Percentiles rank a stretch among this genome's conserved stretches.
Evolutionary conservation across 2,797 vertebrate species (phyloP).

Genomic region (Arctocebus calabarensis): DNA sequence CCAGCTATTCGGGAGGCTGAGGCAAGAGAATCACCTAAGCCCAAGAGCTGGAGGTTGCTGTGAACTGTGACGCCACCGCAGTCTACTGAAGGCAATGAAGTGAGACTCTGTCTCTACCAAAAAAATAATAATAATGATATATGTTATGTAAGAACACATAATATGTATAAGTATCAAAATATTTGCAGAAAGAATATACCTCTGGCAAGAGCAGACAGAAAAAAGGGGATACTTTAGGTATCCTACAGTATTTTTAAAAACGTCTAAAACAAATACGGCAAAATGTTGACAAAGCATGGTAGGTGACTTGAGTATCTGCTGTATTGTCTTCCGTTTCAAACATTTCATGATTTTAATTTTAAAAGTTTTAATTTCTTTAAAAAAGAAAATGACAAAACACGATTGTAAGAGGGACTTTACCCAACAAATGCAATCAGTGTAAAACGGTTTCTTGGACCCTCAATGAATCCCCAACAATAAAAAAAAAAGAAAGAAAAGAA

Average conservation of each 20-base stretch:
- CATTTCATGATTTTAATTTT: slow-evolving; percentile 48
- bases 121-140: background rate
- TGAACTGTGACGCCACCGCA: too few species aligned
- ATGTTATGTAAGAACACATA: background rate
- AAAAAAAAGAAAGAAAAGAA: background rate
- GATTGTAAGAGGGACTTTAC: too few species aligned
- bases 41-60: too few species aligned
- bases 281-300: background rate
- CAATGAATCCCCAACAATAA: too few species aligned
- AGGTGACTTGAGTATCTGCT: background rate
- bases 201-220: background rate
- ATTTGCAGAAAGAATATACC: background rate
- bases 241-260: background rate
- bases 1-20: too few species aligned
- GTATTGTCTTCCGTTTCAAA: slow-evolving; percentile 13
- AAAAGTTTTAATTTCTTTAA: background rate
- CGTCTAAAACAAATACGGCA: background rate
- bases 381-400: background rate
- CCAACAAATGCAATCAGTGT: too few species aligned
- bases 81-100: too few species aligned
- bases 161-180: background rate
- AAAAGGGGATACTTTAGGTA: background rate
- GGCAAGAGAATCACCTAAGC: too few species aligned
- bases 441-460: too few species aligned
- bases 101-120: too few species aligned